A percentile compares a stretch with the other conserved stretches of the same genome.
These are phyloP conservation scores for Caradrina clavipalpis DNA, from an alignment of 2,888 invertebrate species.

Conservation along the genomic window DNA sequence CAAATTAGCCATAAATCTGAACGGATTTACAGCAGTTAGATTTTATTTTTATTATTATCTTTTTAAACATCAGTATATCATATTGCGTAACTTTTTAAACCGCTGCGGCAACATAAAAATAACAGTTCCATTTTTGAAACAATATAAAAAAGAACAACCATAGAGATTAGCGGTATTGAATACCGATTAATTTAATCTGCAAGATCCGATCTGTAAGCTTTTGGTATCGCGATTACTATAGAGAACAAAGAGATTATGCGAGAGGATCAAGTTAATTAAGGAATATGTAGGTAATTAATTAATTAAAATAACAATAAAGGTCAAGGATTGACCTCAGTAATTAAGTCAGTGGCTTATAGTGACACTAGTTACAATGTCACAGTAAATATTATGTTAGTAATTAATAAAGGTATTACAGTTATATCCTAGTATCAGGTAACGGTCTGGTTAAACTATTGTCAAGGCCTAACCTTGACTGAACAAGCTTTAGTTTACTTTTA, in stretches of 20 bases:
- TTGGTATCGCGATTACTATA: conserved; percentile 20
- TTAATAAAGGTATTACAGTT: conserved; percentile 57
- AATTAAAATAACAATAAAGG: conserved; percentile 62
- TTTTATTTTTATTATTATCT: conserved; percentile 32
- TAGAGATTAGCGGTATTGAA: conserved; percentile 11
- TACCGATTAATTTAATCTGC: conserved; percentile 43
- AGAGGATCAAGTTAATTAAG: conserved; percentile 37
- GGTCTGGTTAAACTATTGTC: conserved; percentile 51
- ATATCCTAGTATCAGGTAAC: conserved; percentile 51
- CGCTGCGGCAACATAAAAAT: conserved; percentile 13
- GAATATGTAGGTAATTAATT: conserved; percentile 57
- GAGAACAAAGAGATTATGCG: conserved; percentile 35
- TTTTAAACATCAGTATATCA: conserved; percentile 41
- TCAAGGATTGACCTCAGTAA: conserved; percentile 51
- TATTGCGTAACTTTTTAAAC: conserved; percentile 34
- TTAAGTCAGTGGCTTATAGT: conserved; percentile 48
- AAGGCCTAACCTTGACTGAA: conserved; percentile 40
- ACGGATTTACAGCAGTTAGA: conserved; percentile 33
- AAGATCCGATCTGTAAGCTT: conserved; percentile 17
- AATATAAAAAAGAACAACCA: conserved; percentile 27
- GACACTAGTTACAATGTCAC: conserved; percentile 51
- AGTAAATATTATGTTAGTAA: conserved; percentile 42
- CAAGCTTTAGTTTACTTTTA: conserved; percentile 1
- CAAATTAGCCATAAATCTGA: conserved; percentile 50
- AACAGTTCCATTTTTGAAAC: conserved; percentile 30